Percentiles rank a stretch among this genome's conserved stretches.
Evolutionary conservation across 1,140 invertebrate genomes (phyloP).

Genomic region (Melipona quadrifasciata): DNA sequence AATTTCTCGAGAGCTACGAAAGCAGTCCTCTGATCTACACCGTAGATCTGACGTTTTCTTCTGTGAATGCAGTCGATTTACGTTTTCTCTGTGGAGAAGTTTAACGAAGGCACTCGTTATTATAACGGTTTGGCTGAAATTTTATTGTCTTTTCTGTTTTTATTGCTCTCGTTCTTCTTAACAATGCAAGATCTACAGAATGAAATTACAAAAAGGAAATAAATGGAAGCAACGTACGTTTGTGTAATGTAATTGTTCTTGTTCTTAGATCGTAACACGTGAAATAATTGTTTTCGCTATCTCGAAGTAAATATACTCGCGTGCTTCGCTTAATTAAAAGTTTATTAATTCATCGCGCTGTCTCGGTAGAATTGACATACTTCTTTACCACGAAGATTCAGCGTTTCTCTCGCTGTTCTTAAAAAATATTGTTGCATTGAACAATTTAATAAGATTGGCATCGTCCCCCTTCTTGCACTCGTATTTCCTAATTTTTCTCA

Average conservation of each 20-base stretch:
- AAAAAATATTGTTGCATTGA: not conserved
- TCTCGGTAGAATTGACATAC: not conserved
- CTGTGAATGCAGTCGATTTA: conserved; percentile 20
- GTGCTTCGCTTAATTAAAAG: not conserved
- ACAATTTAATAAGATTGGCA: not conserved
- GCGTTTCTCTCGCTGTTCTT: not conserved
- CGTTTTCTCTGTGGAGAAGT: not conserved
- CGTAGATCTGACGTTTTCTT: conserved; percentile 36
- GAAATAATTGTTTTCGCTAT: not conserved
- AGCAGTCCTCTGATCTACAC: not conserved
- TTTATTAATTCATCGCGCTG: not conserved
- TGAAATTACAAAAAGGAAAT: not conserved
- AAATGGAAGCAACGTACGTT: not conserved
- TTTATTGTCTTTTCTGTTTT: not conserved
- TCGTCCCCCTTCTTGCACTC: no score
- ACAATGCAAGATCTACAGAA: not conserved
- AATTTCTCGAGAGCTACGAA: conserved; percentile 22
- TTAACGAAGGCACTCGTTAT: not conserved
- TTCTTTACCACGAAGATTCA: not conserved
- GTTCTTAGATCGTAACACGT: not conserved
- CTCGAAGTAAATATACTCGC: not conserved
- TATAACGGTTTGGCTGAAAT: not conserved
- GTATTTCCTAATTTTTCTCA: no score
- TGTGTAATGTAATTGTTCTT: not conserved
- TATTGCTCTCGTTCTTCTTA: not conserved